A percentile compares a stretch with the other conserved stretches of the same genome.
These are phyloP conservation scores for Odontomachus brunneus DNA, from an alignment of 1,140 invertebrate genomes.

Conservation along the genomic window DNA sequence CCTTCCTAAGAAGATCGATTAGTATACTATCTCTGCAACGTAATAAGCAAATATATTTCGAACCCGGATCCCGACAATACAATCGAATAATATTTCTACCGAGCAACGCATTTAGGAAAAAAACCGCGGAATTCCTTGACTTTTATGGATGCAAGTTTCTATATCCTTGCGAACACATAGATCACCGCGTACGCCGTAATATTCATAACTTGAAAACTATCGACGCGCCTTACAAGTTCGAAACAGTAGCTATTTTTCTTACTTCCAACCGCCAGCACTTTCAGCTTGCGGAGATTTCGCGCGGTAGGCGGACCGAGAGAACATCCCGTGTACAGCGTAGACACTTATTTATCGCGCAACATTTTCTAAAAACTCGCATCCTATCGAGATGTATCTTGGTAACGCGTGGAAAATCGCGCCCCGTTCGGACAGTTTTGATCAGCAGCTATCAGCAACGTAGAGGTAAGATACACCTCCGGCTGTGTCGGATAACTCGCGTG, in stretches of 20 bases:
- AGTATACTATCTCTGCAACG: background rate
- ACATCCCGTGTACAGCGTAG: background rate
- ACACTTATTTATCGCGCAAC: constrained; percentile 45
- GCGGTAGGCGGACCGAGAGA: too few relatives aligned
- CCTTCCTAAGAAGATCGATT: background rate
- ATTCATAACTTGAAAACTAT: constrained; percentile 46
- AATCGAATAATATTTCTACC: background rate
- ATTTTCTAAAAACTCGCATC: constrained; percentile 13
- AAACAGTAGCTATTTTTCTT: constrained; percentile 50
- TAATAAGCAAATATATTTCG: background rate
- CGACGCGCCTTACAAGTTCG: constrained; percentile 43
- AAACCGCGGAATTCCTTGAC: constrained; percentile 17
- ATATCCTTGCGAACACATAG: constrained; percentile 1
- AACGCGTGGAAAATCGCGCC: background rate
- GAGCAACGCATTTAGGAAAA: background rate
- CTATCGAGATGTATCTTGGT: background rate
- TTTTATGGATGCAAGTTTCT: constrained; percentile 10
- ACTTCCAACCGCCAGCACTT: constrained; percentile 16
- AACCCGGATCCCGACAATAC: too few relatives aligned
- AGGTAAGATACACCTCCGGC: background rate
- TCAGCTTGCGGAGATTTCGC: background rate
- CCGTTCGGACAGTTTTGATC: constrained; percentile 24
- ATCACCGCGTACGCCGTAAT: constrained; percentile 34
- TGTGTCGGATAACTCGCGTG: constrained; percentile 5
- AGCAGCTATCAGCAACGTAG: too few relatives aligned